phyloP scores from a whole-genome alignment of 2,113 vertebrate species.

The Proterorhinus semilunaris region DNA sequence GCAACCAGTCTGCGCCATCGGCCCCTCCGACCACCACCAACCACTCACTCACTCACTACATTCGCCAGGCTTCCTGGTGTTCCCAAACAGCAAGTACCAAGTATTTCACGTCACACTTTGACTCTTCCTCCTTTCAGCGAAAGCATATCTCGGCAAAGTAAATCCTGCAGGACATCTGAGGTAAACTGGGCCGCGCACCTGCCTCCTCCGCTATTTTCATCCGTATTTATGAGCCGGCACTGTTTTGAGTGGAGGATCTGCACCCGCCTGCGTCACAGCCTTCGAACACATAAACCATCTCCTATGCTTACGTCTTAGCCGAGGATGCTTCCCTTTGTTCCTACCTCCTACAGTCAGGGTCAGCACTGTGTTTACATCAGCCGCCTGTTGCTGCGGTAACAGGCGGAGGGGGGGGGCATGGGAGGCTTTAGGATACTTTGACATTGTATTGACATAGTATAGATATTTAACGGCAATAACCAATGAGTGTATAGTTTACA shows the following conservation, averaged over 20 bases:
- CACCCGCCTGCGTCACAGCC: constrained; percentile 56
- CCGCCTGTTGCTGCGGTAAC: constrained; percentile 53
- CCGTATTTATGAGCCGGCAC: constrained; percentile 25
- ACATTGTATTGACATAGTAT: too few relatives aligned
- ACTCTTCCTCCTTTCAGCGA: too few relatives aligned
- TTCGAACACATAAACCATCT: constrained; percentile 54
- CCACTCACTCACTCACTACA: too few relatives aligned
- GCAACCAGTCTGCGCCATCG: too few relatives aligned
- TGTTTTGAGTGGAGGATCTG: constrained; percentile 20
- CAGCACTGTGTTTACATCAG: constrained; percentile 62
- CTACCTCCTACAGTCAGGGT: constrained; percentile 42
- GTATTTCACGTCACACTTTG: too few relatives aligned
- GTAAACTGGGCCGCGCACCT: constrained; percentile 10
- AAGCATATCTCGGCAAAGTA: too few relatives aligned
- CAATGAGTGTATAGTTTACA: too few relatives aligned
- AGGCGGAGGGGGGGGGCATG: constrained; percentile 23
- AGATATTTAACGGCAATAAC: too few relatives aligned
- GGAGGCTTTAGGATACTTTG: background rate
- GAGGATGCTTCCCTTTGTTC: constrained; percentile 59
- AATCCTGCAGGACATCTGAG: constrained; percentile 15
- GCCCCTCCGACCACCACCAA: too few relatives aligned
- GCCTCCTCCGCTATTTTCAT: constrained; percentile 15
- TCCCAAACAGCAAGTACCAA: too few relatives aligned
- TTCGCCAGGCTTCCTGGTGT: too few relatives aligned
- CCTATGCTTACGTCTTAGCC: constrained; percentile 47